Percentiles rank a stretch among this genome's conserved stretches.
Evolutionary conservation across 2,113 vertebrate species (phyloP).

Genomic region (Ia io): DNA sequence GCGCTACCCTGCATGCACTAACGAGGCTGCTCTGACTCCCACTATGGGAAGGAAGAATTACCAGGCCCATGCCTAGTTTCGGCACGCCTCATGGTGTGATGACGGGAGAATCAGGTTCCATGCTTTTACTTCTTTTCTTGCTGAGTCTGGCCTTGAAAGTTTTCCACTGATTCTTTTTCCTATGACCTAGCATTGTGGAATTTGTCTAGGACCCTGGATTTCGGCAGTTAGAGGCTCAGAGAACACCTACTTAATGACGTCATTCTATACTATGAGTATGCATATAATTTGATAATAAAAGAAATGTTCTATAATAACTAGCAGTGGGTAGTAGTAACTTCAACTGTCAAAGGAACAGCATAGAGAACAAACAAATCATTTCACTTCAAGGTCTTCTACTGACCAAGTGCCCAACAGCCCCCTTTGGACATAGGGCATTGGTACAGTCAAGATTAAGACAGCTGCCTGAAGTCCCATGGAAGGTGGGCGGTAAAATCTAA

Average conservation of each 20-base stretch:
- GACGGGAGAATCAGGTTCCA: no score
- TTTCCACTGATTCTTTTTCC: neutral
- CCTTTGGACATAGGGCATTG: neutral
- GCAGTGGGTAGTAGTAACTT: neutral
- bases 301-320: neutral
- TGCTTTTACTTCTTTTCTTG: neutral
- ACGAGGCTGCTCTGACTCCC: neutral
- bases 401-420: neutral
- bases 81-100: neutral
- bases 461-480: neutral
- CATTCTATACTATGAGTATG: neutral
- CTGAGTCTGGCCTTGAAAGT: neutral
- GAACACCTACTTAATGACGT: neutral
- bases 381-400: neutral
- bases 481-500: neutral
- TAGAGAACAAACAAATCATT: neutral
- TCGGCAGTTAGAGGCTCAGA: neutral
- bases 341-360: neutral
- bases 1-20: fast-evolving
- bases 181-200: neutral
- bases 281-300: neutral
- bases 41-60: no score
- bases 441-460: neutral
- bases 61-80: fast-evolving
- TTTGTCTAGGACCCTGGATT: neutral